Conservation (phyloP, 2,797 vertebrate species). For the Falco concolor region DNA sequence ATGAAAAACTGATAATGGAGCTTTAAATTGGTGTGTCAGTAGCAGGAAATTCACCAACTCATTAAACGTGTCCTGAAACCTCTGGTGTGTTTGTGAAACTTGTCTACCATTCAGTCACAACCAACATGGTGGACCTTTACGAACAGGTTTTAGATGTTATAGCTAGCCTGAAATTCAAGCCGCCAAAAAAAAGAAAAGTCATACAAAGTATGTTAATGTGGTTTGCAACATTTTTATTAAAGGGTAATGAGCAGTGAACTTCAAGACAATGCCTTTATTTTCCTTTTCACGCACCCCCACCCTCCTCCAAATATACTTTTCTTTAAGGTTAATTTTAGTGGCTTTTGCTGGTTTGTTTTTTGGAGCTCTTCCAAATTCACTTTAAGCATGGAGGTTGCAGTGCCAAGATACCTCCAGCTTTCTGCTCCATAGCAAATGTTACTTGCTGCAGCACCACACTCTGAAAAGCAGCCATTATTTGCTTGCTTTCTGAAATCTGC, state of each 20-base stretch:
- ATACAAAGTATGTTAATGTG: not conserved
- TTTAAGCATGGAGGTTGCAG: not conserved
- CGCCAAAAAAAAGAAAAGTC: not conserved
- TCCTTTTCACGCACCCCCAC: not conserved
- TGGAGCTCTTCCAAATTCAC: not conserved
- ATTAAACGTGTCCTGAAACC: not conserved
- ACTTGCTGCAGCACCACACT: not conserved
- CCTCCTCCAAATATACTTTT: not conserved
- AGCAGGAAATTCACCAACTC: not conserved
- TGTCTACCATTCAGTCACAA: not conserved
- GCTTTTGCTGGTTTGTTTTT: not conserved
- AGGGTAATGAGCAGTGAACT: not conserved
- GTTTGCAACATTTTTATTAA: not conserved
- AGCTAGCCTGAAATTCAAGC: not conserved
- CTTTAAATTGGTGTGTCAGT: not conserved
- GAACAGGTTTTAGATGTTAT: not conserved
- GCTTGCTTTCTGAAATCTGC: not conserved
- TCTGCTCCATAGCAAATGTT: not conserved
- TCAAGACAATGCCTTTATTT: not conserved
- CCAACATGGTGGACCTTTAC: not conserved
- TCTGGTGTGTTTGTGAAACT: not conserved
- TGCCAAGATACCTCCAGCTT: not conserved
- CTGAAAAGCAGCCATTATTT: conserved; percentile 38
- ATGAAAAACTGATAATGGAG: not conserved
- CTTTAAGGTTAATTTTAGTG: not conserved